phyloP scores from a whole-genome alignment of 1,140 invertebrate genomes.

The Danaus melanippus region DNA sequence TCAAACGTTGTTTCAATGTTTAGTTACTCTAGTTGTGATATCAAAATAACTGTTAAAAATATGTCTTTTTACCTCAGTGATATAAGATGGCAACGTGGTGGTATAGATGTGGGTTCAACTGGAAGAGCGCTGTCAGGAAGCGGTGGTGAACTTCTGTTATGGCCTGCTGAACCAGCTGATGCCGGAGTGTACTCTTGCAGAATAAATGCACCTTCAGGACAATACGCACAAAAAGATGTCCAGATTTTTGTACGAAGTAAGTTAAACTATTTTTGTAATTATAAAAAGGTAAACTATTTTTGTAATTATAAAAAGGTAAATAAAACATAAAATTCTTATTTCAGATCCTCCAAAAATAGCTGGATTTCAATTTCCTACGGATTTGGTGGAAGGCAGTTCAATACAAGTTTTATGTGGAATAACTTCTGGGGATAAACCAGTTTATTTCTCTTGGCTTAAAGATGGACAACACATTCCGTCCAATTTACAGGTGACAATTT shows the following conservation, averaged over 20 bases:
- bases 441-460: slow-evolving; percentile 90
- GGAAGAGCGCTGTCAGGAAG: slow-evolving; percentile 31
- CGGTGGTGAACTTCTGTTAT: slow-evolving; percentile 49
- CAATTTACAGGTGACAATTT: slow-evolving; percentile 73
- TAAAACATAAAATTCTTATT: too few species aligned
- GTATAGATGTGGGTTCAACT: slow-evolving; percentile 32
- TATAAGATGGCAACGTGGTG: slow-evolving; percentile 55
- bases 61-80: slow-evolving; percentile 31
- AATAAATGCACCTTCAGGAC: slow-evolving; percentile 82
- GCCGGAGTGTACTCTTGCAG: slow-evolving; percentile 88
- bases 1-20: slow-evolving; percentile 1
- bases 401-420: slow-evolving; percentile 92
- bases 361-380: slow-evolving; percentile 84
- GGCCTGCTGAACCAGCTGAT: slow-evolving; percentile 76
- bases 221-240: slow-evolving; percentile 81
- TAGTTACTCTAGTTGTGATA: slow-evolving; percentile 3
- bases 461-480: slow-evolving; percentile 81
- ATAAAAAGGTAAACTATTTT: background rate
- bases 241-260: slow-evolving; percentile 85
- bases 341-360: slow-evolving; percentile 83
- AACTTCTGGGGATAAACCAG: slow-evolving; percentile 91
- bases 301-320: background rate
- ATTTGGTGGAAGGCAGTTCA: slow-evolving; percentile 87
- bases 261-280: slow-evolving; percentile 32
- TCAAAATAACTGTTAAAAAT: background rate